phyloP scores from a whole-genome alignment of 2,113 vertebrate species.

The Calypte anna region DNA sequence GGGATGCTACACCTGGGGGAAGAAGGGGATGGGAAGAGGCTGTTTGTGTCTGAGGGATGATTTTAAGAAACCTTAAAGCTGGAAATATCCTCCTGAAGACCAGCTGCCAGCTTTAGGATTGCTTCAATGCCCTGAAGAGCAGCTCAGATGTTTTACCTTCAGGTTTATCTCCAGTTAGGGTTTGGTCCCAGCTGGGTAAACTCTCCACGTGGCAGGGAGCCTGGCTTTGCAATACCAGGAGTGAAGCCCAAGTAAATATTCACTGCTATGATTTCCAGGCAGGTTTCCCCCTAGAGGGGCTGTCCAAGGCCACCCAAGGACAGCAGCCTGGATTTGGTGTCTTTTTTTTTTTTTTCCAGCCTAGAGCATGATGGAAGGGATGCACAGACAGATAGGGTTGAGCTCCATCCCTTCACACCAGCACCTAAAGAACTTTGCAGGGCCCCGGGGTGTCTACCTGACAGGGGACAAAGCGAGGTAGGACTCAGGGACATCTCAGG shows the following conservation, averaged over 20 bases:
- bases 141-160: background rate
- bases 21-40: background rate
- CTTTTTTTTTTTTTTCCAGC: too few relatives aligned
- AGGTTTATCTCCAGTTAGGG: background rate
- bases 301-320: background rate
- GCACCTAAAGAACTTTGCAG: rapidly evolving
- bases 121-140: too few relatives aligned
- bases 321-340: background rate
- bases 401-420: background rate
- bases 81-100: background rate
- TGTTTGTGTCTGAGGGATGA: background rate
- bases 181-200: background rate
- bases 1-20: background rate
- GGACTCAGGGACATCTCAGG: background rate
- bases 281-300: background rate
- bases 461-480: background rate
- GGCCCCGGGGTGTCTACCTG: background rate
- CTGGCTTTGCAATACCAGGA: background rate
- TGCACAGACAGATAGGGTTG: background rate
- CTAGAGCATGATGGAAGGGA: rapidly evolving
- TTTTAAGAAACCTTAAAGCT: background rate
- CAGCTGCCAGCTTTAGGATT: background rate
- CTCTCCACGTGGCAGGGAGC: background rate
- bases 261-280: background rate
- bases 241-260: background rate